Percentiles rank a stretch among this genome's conserved stretches.
These are phyloP conservation scores for Onychorhynchus coronatus DNA, from an alignment of 2,113 vertebrate species.

Conservation along the genomic window DNA sequence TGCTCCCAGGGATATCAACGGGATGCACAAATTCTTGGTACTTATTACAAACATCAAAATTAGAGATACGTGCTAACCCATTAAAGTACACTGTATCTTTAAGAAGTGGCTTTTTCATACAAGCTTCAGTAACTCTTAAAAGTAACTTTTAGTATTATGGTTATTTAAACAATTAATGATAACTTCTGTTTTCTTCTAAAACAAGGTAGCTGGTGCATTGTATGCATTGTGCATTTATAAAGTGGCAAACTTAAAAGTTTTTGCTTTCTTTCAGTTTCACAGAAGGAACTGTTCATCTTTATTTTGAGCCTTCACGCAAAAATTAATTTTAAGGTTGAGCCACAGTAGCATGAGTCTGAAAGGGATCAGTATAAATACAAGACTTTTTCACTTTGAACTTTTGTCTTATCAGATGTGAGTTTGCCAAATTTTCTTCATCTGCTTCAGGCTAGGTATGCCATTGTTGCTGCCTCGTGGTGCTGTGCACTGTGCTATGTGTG, in stretches of 20 bases:
- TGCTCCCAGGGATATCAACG: background rate
- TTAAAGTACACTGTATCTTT: background rate
- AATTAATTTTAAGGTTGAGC: constrained; percentile 61
- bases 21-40: background rate
- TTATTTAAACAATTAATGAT: background rate
- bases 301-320: constrained; percentile 30
- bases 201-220: background rate
- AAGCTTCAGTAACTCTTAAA: background rate
- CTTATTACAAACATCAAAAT: background rate
- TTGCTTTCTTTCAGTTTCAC: background rate
- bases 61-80: background rate
- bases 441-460: constrained; percentile 76
- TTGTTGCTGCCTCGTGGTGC: constrained; percentile 74
- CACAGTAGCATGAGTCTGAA: constrained; percentile 39
- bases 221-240: background rate
- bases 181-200: background rate
- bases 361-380: constrained; percentile 50
- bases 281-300: background rate
- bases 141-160: background rate
- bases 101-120: background rate
- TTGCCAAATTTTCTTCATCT: constrained; percentile 87
- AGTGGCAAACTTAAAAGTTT: background rate
- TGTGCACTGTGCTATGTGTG: constrained; percentile 70
- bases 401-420: constrained; percentile 79
- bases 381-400: constrained; percentile 51